Base-by-base conservation (phyloP, 2,797 vertebrate species). In the Ptychobarbus kaznakovi region DNA sequence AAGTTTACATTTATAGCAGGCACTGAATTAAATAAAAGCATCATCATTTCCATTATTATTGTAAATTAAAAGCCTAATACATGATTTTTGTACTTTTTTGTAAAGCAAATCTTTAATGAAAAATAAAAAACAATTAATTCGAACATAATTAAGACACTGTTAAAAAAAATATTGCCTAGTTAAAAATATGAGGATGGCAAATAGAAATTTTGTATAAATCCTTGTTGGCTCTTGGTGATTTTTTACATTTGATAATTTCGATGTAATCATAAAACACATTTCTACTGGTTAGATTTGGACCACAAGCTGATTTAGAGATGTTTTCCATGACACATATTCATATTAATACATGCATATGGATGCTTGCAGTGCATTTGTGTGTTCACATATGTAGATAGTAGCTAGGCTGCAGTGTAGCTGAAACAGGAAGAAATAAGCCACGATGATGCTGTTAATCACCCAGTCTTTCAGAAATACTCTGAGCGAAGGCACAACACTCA, bases 391-490 rank as follows among this genome's bases (percentile, higher is more conserved):
- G 63, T 38, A 40, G 73, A 56, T 53, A 42, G 61, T 22, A 42
- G 42, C 72, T 44, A 69, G 53, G 40, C 51, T 32, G 46, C 73
- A 13, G 58, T 38, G 72, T 35, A 61, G 25, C 51, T 66, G 44
- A 85, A 61, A 49, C 28, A 12, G 40, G 38, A 80, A 76, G 32
- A 65, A 80, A 79, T 69, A n/a, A 25, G 53, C 80, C 46, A 72
- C 22, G 42, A n/a, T 75, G 70, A 80, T 35, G 42, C 65, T 61
- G 75, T 76, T 25, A 63, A 79, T 80, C 66, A 79, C 73, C 74
- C 69, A 40, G 66, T 85, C 75, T 75, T 53, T 78, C 46, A 69
- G 58, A 84, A 73, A 81, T 65, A 69, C 65, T 84, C 11, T 40
- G 66, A 70, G 56, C 56, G 80, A 56, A 66, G 28, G 28, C 28